phyloP scores from a whole-genome alignment of 2,113 vertebrate genomes.

The Corynorhinus townsendii region DNA sequence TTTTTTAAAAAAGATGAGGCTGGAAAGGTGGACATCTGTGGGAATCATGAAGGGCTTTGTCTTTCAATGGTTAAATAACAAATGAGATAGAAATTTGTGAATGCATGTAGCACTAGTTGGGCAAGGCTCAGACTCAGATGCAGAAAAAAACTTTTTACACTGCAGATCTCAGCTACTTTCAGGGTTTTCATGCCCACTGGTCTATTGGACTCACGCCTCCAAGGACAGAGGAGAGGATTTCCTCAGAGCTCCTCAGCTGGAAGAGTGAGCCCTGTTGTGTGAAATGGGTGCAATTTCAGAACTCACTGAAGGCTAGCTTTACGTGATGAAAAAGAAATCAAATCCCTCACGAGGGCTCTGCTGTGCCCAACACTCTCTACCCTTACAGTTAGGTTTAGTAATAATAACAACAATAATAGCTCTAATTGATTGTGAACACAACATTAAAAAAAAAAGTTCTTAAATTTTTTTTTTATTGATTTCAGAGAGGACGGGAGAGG shows the following conservation, averaged over 20 bases:
- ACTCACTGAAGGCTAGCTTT: neutral
- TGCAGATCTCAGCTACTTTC: neutral
- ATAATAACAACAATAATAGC: neutral
- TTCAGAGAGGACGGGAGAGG: neutral
- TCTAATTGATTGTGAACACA: conserved; percentile 7
- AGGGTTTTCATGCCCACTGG: neutral
- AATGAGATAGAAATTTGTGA: neutral
- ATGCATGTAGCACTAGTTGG: neutral
- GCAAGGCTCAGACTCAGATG: neutral
- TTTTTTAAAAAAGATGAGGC: neutral
- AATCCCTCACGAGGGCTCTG: neutral
- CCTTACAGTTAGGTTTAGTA: neutral
- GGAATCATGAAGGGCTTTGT: neutral
- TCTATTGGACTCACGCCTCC: neutral
- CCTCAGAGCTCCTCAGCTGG: neutral
- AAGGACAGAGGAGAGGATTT: neutral
- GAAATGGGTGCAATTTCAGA: neutral
- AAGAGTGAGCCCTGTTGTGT: neutral
- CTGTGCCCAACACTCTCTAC: neutral
- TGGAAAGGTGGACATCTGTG: neutral
- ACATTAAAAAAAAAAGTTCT: neutral
- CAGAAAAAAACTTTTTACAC: neutral
- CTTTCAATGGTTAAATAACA: neutral
- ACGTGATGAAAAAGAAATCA: neutral
- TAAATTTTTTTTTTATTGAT: neutral